Evolutionary conservation across 1,140 invertebrate species (phyloP), one percentile per base, ranked within the genome.

Genomic region (Microplitis demolitor): DNA sequence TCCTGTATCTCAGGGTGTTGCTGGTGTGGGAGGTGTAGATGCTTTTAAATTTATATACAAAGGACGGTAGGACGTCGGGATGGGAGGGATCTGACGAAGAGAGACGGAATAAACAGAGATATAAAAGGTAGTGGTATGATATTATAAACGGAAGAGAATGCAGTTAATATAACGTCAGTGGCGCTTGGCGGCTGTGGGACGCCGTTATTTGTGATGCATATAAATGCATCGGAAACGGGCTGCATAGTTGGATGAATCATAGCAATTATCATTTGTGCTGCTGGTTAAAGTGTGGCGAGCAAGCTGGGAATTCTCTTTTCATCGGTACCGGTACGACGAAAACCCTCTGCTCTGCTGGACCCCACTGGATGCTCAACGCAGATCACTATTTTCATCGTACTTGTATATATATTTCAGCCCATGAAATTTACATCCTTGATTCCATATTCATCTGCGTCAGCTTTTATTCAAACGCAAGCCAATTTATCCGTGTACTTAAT

Each of bases 241-340:
- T 74, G 76, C 79, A 83, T 81, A 80, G 77, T 79, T 82, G 79
- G 78, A 81, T 80, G 79, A 83, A 82, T 84, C 78, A 80, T 79
- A 80, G 78, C 79, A 83, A 83, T 83, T 82, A 82, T 82, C 79
- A 76, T 77, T 62, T 73, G n/a, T 61, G 31, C 37, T 45, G 50
- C 4, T 68, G 31, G 37, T 45, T 45, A 9, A 45, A 45, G 39
- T 45, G 39, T 45, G 39, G 8, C 39, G 11, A 45, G 11, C 39
- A 45, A 45, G 2, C 8, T 45, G 39, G 39, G 11, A 45, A 45
- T 8, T 0, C 5, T 45, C 11, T 45, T 45, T 45, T 11, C 39
- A 24, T 24, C 24, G 24, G 24, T 24, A 24, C 24, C 24, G 24
- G 24, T 24, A 24, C 24, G 24, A 24, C 24, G 24, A 24, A 24